Evolutionary conservation across 2,888 invertebrate species (phyloP), one percentile per base, ranked within the genome.

Genomic region (Dinocampus coccinellae): DNA sequence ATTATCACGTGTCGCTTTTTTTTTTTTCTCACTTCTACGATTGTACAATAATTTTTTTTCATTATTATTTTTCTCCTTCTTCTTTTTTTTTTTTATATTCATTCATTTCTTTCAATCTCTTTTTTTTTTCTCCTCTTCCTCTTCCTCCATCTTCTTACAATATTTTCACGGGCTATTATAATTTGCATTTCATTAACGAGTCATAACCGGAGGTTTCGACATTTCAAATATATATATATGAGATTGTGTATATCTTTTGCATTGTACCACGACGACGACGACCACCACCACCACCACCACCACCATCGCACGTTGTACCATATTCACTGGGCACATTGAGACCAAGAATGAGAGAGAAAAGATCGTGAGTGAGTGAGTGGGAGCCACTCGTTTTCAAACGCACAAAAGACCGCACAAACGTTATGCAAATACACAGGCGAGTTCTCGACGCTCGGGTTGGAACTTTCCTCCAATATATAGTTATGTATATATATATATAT

Each of bases 11-110:
- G 29, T 29, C 7, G 7, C 16, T 16, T 6, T 16, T 47, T 47
- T 20, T 47, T 16, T 47, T 6, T 2, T 20, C n/a, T 16, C 16
- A n/a, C n/a, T n/a, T n/a, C n/a, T n/a, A n/a, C n/a, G n/a, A n/a
- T n/a, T n/a, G n/a, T n/a, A n/a, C n/a, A n/a, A n/a, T n/a, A n/a
- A n/a, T n/a, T n/a, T n/a, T n/a, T 85, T 85, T 85, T 85, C 85
- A 85, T 85, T 85, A 85, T 85, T 85, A 85, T 85, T 85, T 85
- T 85, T 80, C 78, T 77, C 73, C 57, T 70, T 26, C 55, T 63
- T 57, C 39, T 47, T 57, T 47, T 57, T 60, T 69, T 52, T 57
- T 65, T 33, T 36, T 26, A 16, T 55, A 65, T 47, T 52, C 42
- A 55, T 69, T 64, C 69, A 34, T 71, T 67, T 58, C 24, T 29